Evolutionary conservation across 2,797 vertebrate genomes (phyloP), one percentile per base, ranked within the genome.

Genomic region (Myotis daubentonii): DNA sequence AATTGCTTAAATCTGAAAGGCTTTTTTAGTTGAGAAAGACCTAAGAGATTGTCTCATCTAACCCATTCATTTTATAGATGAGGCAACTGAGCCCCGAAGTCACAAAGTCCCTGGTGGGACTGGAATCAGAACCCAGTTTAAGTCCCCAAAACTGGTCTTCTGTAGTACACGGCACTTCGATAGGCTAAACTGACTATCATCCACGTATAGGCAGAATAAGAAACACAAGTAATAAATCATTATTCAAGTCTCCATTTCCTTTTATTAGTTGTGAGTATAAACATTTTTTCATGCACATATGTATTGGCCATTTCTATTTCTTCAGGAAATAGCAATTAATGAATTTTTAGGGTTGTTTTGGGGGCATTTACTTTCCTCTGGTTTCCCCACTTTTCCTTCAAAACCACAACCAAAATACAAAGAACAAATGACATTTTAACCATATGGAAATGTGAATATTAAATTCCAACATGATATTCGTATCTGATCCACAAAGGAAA

Each of bases 371-470:
- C 20, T 22, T 91, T 90, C 60, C 22, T 49, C 2, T 88, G 22
- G 23, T 85, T 33, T 20, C 0, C 6, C 20, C 20, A 20, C 25
- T 53, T 94, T 90, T 70, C 74, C 55, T 65, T 79, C 36, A 80
- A 80, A 94, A 65, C 23, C 10, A 91, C 22, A 41, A 74, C 8
- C 20, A 75, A 94, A 94, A 36, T 33, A 92, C n/a, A 92, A 76
- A 82, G 12, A 74, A 70, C 49, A 89, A 91, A 23, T 41, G 28
- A 25, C 68, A 51, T 41, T 44, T 80, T 72, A 49, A 87, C 33
- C 11, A 70, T 12, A 79, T 0, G 7, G 68, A 44, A 78, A 72
- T 51, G 71, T 95, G 89, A 86, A 49, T 66, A 75, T 49, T 71
- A 62, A 87, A 66, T 93, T 93, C 53, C 30, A 75, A 38, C 55